A percentile compares a stretch with the other conserved stretches of the same genome.
Conservation (phyloP, 2,797 vertebrate genomes). For the Coreius guichenoti region DNA sequence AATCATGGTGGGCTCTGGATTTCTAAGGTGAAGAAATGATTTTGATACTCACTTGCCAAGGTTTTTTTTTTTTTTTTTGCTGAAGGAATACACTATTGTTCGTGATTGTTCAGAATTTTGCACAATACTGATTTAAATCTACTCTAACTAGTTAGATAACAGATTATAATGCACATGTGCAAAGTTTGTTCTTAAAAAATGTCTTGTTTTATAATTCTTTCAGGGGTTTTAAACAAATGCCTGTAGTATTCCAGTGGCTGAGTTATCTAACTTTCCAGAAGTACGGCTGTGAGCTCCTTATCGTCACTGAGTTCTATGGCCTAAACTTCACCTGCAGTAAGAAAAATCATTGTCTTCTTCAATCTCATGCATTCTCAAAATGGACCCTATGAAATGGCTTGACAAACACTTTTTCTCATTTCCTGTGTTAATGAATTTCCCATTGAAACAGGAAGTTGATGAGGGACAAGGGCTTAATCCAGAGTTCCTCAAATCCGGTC, state of each 20-base stretch:
- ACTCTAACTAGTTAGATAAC: background rate
- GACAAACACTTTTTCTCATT: background rate
- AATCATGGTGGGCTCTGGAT: conserved; percentile 88
- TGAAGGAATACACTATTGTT: background rate
- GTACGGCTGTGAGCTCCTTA: conserved; percentile 91
- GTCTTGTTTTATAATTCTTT: background rate
- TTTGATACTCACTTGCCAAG: background rate
- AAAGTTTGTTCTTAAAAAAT: background rate
- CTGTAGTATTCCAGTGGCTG: conserved; percentile 85
- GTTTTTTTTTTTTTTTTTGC: background rate
- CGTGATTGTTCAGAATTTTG: background rate
- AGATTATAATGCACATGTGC: background rate
- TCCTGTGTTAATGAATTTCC: background rate
- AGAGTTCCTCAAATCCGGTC: no score
- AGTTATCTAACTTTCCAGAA: conserved; percentile 96
- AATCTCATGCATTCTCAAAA: background rate
- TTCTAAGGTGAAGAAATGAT: conserved; percentile 82
- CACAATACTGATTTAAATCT: background rate
- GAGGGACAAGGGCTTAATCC: background rate
- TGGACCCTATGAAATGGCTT: background rate
- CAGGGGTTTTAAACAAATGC: conserved; percentile 90
- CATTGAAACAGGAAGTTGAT: background rate
- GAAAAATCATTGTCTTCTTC: conserved; percentile 65
- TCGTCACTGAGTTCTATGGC: conserved; percentile 92
- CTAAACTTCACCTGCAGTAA: conserved; percentile 93